phyloP scores from a whole-genome alignment of 2,888 invertebrate species.

The Lasioglossum villosulum region DNA sequence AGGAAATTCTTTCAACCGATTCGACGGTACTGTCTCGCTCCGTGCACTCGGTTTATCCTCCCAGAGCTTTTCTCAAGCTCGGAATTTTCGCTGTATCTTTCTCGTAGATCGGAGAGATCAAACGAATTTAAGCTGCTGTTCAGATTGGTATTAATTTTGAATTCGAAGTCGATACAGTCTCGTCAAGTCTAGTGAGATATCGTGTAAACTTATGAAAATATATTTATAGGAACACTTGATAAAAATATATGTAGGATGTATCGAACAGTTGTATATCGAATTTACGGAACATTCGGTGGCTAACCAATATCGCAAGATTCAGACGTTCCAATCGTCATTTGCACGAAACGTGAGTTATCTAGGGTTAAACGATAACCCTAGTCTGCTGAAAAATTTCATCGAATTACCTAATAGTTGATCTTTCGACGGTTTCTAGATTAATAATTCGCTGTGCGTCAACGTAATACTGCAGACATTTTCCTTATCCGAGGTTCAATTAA shows the following conservation, averaged over 20 bases:
- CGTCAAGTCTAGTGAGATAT: background rate
- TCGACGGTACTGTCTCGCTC: background rate
- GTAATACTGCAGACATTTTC: background rate
- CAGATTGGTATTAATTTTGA: background rate
- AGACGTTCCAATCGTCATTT: background rate
- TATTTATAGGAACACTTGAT: background rate
- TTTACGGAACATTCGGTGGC: too few relatives aligned
- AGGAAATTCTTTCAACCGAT: background rate
- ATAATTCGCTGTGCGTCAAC: background rate
- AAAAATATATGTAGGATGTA: background rate
- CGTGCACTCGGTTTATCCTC: background rate
- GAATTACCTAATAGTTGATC: background rate
- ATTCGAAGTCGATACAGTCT: background rate
- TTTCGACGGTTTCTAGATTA: background rate
- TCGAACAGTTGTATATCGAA: background rate
- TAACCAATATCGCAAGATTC: background rate
- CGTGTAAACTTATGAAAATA: background rate
- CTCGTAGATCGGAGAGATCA: background rate
- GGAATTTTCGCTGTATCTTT: background rate
- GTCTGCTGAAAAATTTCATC: background rate
- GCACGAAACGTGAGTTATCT: background rate
- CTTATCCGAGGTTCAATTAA: background rate
- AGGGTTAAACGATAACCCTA: background rate
- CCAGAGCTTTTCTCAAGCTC: background rate
- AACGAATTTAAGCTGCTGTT: background rate